phyloP scores from a whole-genome alignment of 2,113 vertebrate species.

The Eulemur macaco region DNA sequence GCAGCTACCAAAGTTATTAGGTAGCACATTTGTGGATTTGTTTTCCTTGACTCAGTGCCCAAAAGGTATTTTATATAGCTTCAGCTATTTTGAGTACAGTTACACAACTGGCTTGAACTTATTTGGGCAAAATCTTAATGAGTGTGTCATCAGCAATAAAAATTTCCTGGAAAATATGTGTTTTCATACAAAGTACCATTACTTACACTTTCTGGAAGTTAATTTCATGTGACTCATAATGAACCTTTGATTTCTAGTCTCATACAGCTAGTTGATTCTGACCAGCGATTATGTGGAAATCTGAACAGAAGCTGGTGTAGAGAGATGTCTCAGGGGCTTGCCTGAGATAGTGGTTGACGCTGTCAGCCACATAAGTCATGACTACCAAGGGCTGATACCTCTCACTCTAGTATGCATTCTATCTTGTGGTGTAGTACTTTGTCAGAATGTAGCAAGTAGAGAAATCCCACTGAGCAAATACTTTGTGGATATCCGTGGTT shows the following conservation, averaged over 20 bases:
- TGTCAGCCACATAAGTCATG: not conserved
- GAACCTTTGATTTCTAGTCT: not conserved
- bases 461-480: not conserved
- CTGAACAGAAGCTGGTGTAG: not conserved
- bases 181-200: slow-evolving; percentile 1
- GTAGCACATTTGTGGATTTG: not conserved
- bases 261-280: not conserved
- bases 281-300: not conserved
- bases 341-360: not conserved
- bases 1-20: slow-evolving; percentile 15
- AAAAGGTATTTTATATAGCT: slow-evolving; percentile 13
- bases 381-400: not conserved
- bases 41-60: not conserved
- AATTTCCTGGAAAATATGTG: slow-evolving; percentile 6
- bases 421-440: not conserved
- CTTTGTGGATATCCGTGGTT: not conserved
- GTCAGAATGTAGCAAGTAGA: not conserved
- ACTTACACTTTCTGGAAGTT: slow-evolving; percentile 19
- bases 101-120: slow-evolving; percentile 5
- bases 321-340: not conserved
- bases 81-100: slow-evolving; percentile 36
- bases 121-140: slow-evolving; percentile 47
- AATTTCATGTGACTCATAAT: not conserved
- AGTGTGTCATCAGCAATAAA: not conserved
- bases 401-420: not conserved